phyloP scores from a whole-genome alignment of 2,888 invertebrate species.

The Mechanitis mazaeus region DNA sequence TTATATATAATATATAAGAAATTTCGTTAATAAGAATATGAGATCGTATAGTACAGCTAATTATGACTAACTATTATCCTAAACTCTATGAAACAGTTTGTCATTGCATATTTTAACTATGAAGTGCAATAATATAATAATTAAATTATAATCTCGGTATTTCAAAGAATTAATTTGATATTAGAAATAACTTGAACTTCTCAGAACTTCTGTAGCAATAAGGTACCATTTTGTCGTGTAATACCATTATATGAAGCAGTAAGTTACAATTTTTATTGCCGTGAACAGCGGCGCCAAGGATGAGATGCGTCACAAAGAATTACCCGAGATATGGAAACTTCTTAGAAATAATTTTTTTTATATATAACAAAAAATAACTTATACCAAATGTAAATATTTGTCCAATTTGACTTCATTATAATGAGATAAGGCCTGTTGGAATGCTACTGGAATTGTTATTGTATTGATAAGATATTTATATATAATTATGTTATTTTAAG shows the following conservation, averaged over 20 bases:
- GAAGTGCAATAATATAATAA: neutral
- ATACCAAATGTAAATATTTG: constrained; percentile 44
- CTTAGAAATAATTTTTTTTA: constrained; percentile 39
- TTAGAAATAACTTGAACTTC: constrained; percentile 10
- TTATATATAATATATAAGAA: neutral
- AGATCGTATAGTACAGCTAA: no score
- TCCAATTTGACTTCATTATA: constrained; percentile 36
- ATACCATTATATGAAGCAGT: constrained; percentile 31
- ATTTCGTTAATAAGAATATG: no score
- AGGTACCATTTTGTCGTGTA: no score
- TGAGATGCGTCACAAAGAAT: constrained; percentile 27
- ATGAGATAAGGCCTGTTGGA: constrained; percentile 29
- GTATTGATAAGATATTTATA: neutral
- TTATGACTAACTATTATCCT: no score
- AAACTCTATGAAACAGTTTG: no score
- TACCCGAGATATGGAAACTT: constrained; percentile 25
- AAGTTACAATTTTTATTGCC: constrained; percentile 34
- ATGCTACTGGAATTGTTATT: constrained; percentile 2
- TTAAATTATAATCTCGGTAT: neutral
- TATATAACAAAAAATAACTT: constrained; percentile 44
- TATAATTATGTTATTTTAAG: neutral
- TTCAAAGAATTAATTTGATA: neutral
- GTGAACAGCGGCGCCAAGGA: constrained; percentile 29
- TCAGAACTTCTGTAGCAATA: constrained; percentile 16
- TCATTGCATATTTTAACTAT: no score